A percentile compares a stretch with the other conserved stretches of the same genome.
These are phyloP conservation scores for Rhaphigaster nebulosa DNA, from an alignment of 2,888 invertebrate genomes.

Conservation along the genomic window DNA sequence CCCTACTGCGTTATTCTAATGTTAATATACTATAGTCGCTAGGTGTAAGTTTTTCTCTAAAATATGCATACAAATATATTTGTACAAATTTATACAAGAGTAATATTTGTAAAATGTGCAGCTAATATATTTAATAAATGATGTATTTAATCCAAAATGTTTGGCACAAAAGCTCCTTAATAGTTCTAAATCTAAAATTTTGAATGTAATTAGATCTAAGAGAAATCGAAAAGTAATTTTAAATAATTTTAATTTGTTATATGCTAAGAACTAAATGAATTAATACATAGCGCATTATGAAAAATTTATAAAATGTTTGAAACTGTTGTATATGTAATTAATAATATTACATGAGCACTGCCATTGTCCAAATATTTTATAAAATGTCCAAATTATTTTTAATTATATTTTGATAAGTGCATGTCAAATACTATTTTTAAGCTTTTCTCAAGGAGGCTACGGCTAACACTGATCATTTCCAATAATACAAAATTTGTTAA, in stretches of 20 bases:
- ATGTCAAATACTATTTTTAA: slow-evolving; percentile 46
- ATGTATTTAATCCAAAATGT: slow-evolving; percentile 31
- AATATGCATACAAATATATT: slow-evolving; percentile 41
- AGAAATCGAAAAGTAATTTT: slow-evolving; percentile 29
- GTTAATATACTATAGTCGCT: background rate
- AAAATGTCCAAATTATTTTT: slow-evolving; percentile 62
- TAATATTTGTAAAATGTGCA: slow-evolving; percentile 39
- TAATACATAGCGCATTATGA: slow-evolving; percentile 10
- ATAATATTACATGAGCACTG: slow-evolving; percentile 61
- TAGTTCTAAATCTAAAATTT: slow-evolving; percentile 2
- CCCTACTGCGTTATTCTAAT: slow-evolving; percentile 6
- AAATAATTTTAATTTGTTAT: slow-evolving; percentile 42
- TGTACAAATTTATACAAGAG: slow-evolving; percentile 41
- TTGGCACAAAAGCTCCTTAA: slow-evolving; percentile 5
- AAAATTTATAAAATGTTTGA: slow-evolving; percentile 34
- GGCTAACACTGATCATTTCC: slow-evolving; percentile 23
- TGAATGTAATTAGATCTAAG: slow-evolving; percentile 24
- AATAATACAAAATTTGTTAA: background rate
- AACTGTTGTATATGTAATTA: slow-evolving; percentile 51
- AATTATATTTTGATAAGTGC: slow-evolving; percentile 63
- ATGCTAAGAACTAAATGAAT: slow-evolving; percentile 45
- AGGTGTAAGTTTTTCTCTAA: slow-evolving; percentile 36
- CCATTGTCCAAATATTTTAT: slow-evolving; percentile 63
- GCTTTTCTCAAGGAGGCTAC: slow-evolving; percentile 11
- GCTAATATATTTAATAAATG: slow-evolving; percentile 18